Conservation (phyloP, 2,888 invertebrate species). For the Spicauda simplicius region DNA sequence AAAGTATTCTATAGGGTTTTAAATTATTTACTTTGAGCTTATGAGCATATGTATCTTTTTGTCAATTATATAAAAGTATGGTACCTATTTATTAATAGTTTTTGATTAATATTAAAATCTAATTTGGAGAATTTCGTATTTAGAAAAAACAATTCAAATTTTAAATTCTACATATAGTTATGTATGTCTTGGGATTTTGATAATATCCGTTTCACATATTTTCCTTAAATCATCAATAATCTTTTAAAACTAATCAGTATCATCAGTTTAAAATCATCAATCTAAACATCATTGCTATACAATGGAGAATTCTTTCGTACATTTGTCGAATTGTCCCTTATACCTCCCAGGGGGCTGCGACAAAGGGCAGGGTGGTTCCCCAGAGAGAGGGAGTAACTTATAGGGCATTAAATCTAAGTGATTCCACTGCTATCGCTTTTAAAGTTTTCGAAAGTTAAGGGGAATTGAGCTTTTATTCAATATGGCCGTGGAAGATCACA, state of each 20-base stretch:
- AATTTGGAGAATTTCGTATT: too few relatives aligned
- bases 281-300: conserved; percentile 18
- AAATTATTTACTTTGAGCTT: too few relatives aligned
- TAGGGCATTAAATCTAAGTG: conserved; percentile 80
- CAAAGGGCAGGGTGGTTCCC: conserved; percentile 64
- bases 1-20: too few relatives aligned
- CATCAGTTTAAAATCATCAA: conserved; percentile 21
- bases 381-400: conserved; percentile 65
- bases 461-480: conserved; percentile 37
- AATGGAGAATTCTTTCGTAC: conserved; percentile 54
- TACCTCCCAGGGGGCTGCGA: conserved; percentile 54
- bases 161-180: too few relatives aligned
- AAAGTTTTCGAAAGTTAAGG: conserved; percentile 57
- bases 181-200: too few relatives aligned
- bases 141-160: too few relatives aligned
- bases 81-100: too few relatives aligned
- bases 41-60: too few relatives aligned
- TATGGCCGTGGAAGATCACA: conserved; percentile 30
- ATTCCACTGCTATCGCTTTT: conserved; percentile 68
- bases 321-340: conserved; percentile 58
- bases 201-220: not conserved
- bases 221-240: not conserved
- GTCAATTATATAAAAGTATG: too few relatives aligned
- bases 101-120: too few relatives aligned
- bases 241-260: conserved; percentile 5